Percentiles rank a stretch among this genome's conserved stretches.
Evolutionary conservation across 2,797 vertebrate species (phyloP).

Genomic region (Scolopax bukidnonensis): DNA sequence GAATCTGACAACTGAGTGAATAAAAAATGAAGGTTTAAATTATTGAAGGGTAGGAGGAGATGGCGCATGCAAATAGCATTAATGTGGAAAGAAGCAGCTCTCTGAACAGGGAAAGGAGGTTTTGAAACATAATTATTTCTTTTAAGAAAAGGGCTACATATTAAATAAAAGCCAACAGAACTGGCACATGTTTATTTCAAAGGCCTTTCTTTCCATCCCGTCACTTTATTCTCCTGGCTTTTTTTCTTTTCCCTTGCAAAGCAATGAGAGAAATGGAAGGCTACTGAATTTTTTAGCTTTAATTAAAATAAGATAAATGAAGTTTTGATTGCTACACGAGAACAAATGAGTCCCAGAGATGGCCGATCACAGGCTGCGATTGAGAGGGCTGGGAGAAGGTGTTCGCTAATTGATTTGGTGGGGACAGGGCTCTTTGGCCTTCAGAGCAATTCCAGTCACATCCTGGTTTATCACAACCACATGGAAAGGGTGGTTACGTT

Average conservation of each 20-base stretch:
- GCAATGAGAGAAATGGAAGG: background rate
- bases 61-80: slow-evolving; percentile 67
- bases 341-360: background rate
- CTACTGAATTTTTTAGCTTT: background rate
- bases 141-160: background rate
- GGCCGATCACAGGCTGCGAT: background rate
- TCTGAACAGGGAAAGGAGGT: slow-evolving; percentile 12
- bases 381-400: background rate
- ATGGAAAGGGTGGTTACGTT: rapidly evolving
- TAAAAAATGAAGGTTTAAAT: slow-evolving; percentile 70
- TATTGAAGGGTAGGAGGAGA: slow-evolving; percentile 71
- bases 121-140: slow-evolving; percentile 35
- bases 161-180: slow-evolving; percentile 27
- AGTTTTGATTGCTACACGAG: background rate
- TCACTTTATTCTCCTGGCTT: background rate
- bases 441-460: background rate
- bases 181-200: background rate
- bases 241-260: background rate
- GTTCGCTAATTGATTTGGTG: background rate
- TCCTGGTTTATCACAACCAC: background rate
- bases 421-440: background rate
- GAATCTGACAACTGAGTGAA: slow-evolving; percentile 61
- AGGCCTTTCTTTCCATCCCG: background rate
- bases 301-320: slow-evolving; percentile 24
- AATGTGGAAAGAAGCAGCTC: slow-evolving; percentile 52